These are phyloP conservation scores for Scomberomorus guttatus DNA, from an alignment of 2,797 vertebrate species.

Conservation along the genomic window DNA sequence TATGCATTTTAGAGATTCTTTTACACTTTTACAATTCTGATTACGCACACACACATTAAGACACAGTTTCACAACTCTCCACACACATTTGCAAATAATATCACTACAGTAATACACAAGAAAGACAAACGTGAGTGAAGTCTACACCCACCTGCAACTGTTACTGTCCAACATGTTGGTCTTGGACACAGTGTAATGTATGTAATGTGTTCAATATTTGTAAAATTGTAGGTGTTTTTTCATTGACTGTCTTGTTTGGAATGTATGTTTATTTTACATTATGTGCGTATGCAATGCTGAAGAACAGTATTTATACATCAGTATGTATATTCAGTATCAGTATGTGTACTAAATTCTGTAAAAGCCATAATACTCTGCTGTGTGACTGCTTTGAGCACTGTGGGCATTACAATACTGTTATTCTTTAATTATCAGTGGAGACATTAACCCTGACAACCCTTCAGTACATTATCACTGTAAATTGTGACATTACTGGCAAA, in stretches of 20 bases:
- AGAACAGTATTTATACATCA: not conserved
- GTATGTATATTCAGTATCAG: too few species aligned
- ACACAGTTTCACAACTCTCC: too few species aligned
- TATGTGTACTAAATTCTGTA: too few species aligned
- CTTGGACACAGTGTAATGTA: not conserved
- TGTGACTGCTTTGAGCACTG: too few species aligned
- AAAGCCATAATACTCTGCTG: not conserved
- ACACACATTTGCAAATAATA: too few species aligned
- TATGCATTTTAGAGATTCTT: too few species aligned
- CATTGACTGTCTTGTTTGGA: too few species aligned
- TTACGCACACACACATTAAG: too few species aligned
- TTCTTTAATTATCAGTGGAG: not conserved
- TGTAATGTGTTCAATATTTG: not conserved
- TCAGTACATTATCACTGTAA: not conserved
- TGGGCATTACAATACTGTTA: too few species aligned
- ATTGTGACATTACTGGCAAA: not conserved
- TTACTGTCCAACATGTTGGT: not conserved
- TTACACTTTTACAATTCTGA: too few species aligned
- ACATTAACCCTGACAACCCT: not conserved
- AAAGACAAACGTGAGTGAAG: not conserved
- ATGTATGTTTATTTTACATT: too few species aligned
- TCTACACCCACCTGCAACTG: not conserved
- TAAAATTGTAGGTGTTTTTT: not conserved
- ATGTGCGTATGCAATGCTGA: too few species aligned
- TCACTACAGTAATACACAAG: not conserved